These are phyloP conservation scores for Bovichtus diacanthus DNA, from an alignment of 2,797 vertebrate genomes.

Conservation along the genomic window DNA sequence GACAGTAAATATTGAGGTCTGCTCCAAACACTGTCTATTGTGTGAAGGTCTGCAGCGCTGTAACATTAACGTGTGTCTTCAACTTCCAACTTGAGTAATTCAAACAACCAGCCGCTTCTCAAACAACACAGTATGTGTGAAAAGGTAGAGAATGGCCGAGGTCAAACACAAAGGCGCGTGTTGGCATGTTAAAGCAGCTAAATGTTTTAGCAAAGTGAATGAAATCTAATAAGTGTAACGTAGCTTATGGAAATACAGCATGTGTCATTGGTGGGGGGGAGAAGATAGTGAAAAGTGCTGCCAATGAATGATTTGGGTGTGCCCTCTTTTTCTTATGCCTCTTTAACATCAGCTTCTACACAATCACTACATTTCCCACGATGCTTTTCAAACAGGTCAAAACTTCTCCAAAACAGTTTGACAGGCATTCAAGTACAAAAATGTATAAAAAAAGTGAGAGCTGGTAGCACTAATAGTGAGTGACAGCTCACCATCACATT, in stretches of 20 bases:
- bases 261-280: background rate
- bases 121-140: constrained; percentile 34
- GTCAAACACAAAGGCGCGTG: constrained; percentile 21
- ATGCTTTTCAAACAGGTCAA: background rate
- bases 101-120: constrained; percentile 40
- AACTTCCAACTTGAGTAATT: background rate
- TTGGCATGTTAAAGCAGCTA: background rate
- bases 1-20: constrained; percentile 61
- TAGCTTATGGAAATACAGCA: background rate
- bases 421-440: background rate
- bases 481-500: constrained; percentile 13
- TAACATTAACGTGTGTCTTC: constrained; percentile 34
- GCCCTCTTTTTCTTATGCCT: background rate
- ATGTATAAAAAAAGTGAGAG: background rate
- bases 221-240: background rate
- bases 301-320: background rate
- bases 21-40: constrained; percentile 14
- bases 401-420: too few relatives aligned
- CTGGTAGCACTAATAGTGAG: background rate
- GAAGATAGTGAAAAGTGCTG: background rate
- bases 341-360: background rate
- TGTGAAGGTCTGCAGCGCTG: constrained; percentile 24
- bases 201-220: constrained; percentile 20
- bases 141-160: constrained; percentile 2
- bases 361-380: background rate